Percentiles rank a stretch among this genome's conserved stretches.
phyloP scores from a whole-genome alignment of 2,797 vertebrate species.

The Ciconia nigra region DNA sequence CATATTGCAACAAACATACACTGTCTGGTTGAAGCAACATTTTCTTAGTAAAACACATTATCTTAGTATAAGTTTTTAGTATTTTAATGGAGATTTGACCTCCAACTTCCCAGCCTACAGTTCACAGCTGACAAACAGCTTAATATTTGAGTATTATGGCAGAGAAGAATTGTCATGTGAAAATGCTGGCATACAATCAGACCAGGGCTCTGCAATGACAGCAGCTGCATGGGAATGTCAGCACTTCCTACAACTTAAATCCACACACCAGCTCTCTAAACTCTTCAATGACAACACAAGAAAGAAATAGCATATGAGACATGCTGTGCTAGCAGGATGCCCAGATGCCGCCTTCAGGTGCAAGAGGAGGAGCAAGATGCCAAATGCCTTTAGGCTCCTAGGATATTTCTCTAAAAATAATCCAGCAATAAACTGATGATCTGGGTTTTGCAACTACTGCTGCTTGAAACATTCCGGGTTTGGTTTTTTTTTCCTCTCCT shows the following conservation, averaged over 20 bases:
- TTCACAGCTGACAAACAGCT: background rate
- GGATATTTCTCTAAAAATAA: constrained; percentile 36
- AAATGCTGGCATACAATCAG: constrained; percentile 2
- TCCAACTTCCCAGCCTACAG: background rate
- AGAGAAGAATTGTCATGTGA: constrained; percentile 35
- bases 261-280: constrained; percentile 24
- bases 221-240: constrained; percentile 51
- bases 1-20: background rate
- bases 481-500: background rate
- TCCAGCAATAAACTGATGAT: background rate
- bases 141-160: background rate
- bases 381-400: constrained; percentile 6
- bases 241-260: constrained; percentile 59
- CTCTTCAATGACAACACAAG: constrained; percentile 5
- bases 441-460: background rate
- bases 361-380: background rate
- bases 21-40: background rate
- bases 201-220: background rate
- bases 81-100: background rate
- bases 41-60: background rate
- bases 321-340: constrained; percentile 19
- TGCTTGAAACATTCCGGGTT: background rate
- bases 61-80: background rate
- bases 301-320: constrained; percentile 38
- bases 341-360: constrained; percentile 56